Evolutionary conservation across 2,113 vertebrate genomes (phyloP).

Genomic region (Larimichthys crocea): DNA sequence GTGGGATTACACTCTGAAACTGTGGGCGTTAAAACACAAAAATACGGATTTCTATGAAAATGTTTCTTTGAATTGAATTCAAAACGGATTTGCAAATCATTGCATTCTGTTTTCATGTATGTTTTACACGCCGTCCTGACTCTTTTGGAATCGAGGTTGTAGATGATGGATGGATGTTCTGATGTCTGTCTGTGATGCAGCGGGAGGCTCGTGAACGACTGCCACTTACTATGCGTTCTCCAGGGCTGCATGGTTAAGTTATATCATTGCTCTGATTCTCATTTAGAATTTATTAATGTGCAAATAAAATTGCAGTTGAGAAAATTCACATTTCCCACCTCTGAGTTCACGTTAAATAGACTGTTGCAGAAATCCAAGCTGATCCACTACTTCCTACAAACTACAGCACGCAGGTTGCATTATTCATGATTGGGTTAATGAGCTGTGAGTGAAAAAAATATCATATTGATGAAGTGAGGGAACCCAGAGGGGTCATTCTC

Average conservation of each 20-base stretch:
- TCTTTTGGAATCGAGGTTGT: too few relatives aligned
- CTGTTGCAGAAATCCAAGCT: conserved; percentile 21
- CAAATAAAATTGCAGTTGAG: conserved; percentile 31
- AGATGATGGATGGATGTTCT: neutral
- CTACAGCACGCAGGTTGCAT: conserved; percentile 60
- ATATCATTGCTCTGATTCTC: conserved; percentile 37
- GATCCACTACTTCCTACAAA: conserved; percentile 48
- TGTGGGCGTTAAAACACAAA: too few relatives aligned
- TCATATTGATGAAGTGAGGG: conserved; percentile 64
- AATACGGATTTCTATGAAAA: too few relatives aligned
- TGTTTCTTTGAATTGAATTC: too few relatives aligned
- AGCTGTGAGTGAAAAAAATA: conserved; percentile 65
- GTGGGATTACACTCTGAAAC: too few relatives aligned
- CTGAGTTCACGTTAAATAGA: conserved; percentile 31
- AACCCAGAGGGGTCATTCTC: conserved; percentile 60
- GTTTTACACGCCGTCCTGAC: too few relatives aligned
- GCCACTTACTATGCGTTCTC: neutral
- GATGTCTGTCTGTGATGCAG: neutral
- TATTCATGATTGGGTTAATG: conserved; percentile 68
- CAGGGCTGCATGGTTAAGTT: conserved; percentile 9
- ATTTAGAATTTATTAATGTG: conserved; percentile 14
- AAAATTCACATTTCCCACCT: neutral
- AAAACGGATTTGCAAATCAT: too few relatives aligned
- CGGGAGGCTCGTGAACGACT: conserved; percentile 7
- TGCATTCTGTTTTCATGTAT: too few relatives aligned